Base-by-base conservation (phyloP, 2,113 vertebrate species). In the Ictalurus furcatus region DNA sequence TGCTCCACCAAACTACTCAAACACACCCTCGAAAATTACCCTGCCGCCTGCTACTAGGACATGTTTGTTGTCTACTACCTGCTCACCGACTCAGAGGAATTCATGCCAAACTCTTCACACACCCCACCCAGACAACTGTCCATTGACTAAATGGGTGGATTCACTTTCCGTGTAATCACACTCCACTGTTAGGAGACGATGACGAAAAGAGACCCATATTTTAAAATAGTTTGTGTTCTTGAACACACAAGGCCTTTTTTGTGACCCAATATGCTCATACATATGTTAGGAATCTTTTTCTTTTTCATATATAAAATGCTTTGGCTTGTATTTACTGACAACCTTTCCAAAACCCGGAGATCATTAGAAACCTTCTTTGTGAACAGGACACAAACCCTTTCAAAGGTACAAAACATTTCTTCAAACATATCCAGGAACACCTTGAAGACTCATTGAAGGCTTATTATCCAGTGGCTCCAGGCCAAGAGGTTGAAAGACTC, bases 401-500 rank as follows among this genome's bases (percentile, higher is more conserved):
- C 16, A 84, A 86, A 85, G 65, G 67, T 88, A 83, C 89, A 86
- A 73, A 80, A 86, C 13, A 6, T 85, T 89, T 88, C 69, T 65
- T 23, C 6, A 34, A 86, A 54, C 86, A 79, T 92, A 91, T 84
- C 81, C 86, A 85, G 90, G 88, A 93, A 92, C 91, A 92, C 91
- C 92, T 86, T 89, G 88, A 90, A 93, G 90, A 92, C 89, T 89
- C 89, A 89, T 40, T 40, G 40, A 48, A 85, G 80, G 85, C 37
- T 86, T 88, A 23, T 92, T 90, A 92, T 91, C 85, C 84, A 91
- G 91, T 89, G 84, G 23, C 91, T 86, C 87, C 88, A 88, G 76
- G 88, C 93, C 87, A 85, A 71, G 56, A 85, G 84, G 84, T 69
- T 93, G 91, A 94, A 93, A 94, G 94, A 91, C 80, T 79, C 89